A percentile compares a stretch with the other conserved stretches of the same genome.
Evolutionary conservation across 2,797 vertebrate species (phyloP).

Genomic region (Pseudochirops corinnae): DNA sequence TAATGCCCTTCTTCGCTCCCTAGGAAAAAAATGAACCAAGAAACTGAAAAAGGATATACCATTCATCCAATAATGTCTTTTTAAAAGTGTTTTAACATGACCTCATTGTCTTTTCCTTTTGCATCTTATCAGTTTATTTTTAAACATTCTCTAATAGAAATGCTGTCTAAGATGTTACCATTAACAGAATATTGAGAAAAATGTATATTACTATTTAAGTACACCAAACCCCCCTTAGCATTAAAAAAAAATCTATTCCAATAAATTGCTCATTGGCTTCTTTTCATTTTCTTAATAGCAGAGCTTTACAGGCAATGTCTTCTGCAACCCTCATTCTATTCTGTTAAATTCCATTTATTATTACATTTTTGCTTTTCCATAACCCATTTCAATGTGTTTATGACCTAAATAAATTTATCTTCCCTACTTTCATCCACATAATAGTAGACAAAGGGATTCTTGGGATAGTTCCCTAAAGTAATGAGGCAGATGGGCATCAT

Average conservation of each 20-base stretch:
- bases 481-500: neutral
- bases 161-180: neutral
- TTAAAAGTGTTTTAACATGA: neutral
- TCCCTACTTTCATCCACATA: neutral
- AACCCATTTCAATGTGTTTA: slow-evolving; percentile 17
- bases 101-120: neutral
- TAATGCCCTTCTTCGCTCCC: neutral
- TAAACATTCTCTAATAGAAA: neutral
- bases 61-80: neutral
- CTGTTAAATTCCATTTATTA: slow-evolving; percentile 17
- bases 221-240: neutral
- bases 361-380: slow-evolving; percentile 37
- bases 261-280: neutral
- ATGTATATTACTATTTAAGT: neutral
- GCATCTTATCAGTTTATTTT: neutral
- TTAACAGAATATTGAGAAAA: neutral
- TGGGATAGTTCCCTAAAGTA: slow-evolving; percentile 16
- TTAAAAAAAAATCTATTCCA: neutral
- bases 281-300: slow-evolving; percentile 20
- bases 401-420: slow-evolving; percentile 29
- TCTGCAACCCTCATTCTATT: neutral
- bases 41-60: neutral
- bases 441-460: neutral
- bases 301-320: slow-evolving; percentile 12
- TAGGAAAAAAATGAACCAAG: neutral